Evolutionary conservation across 2,888 invertebrate genomes (phyloP).

Genomic region (Spisula solida): DNA sequence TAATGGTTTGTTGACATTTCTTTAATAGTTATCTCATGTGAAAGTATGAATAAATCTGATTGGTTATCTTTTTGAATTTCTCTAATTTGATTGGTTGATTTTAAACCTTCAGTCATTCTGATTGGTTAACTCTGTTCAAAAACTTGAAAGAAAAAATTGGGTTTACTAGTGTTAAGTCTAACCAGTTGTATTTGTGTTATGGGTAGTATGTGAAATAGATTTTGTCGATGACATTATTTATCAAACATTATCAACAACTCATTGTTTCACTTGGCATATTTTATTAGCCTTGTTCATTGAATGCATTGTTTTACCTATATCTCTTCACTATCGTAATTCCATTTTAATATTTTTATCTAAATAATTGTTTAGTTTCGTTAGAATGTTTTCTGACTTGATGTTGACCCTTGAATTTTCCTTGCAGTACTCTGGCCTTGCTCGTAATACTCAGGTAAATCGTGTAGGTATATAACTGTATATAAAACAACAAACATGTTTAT

Average conservation of each 20-base stretch:
- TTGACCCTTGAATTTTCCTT: slow-evolving; percentile 53
- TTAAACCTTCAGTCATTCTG: neutral
- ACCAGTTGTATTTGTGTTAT: neutral
- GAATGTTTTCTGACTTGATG: slow-evolving; percentile 28
- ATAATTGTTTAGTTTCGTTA: slow-evolving; percentile 14
- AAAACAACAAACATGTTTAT: neutral
- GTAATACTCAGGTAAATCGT: slow-evolving; percentile 48
- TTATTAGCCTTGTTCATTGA: neutral
- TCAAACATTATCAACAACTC: neutral
- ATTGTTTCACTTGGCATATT: slow-evolving; percentile 2
- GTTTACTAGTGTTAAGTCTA: no score
- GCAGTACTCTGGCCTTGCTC: slow-evolving; percentile 55
- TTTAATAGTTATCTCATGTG: neutral
- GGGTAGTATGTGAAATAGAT: neutral
- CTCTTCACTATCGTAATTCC: slow-evolving; percentile 3
- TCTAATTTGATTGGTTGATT: slow-evolving; percentile 8
- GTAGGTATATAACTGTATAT: slow-evolving; percentile 45
- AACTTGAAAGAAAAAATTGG: neutral
- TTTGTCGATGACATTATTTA: neutral
- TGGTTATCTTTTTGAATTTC: neutral
- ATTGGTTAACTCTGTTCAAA: slow-evolving; percentile 5
- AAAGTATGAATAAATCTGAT: neutral
- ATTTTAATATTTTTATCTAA: neutral
- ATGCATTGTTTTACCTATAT: slow-evolving; percentile 5
- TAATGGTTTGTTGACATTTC: no score